Evolutionary conservation across 2,888 invertebrate species (phyloP).

Genomic region (Cantharis nigra): DNA sequence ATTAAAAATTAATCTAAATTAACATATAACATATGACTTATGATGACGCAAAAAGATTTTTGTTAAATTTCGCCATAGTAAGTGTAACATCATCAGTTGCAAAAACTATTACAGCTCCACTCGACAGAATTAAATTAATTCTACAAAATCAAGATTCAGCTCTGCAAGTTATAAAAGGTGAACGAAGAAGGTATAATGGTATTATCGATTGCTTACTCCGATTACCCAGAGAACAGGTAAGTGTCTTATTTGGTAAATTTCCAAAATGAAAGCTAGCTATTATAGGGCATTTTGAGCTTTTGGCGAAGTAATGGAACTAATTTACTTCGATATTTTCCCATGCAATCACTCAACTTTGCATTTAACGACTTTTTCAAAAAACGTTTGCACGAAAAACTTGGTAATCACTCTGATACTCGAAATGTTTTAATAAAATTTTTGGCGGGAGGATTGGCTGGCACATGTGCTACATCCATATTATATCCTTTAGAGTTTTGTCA

Average conservation of each 20-base stretch:
- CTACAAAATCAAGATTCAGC: conserved; percentile 35
- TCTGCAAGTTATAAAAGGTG: conserved; percentile 29
- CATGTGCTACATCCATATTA: conserved; percentile 14
- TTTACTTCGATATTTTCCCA: conserved; percentile 32
- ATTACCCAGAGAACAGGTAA: conserved; percentile 33
- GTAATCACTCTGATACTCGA: neutral
- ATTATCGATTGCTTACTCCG: conserved; percentile 27
- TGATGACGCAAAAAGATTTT: conserved; percentile 21
- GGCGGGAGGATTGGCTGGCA: conserved; percentile 33
- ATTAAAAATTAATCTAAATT: neutral
- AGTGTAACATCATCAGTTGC: conserved; percentile 30
- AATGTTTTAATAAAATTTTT: conserved; percentile 3
- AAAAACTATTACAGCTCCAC: conserved; percentile 32
- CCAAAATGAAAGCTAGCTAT: neutral
- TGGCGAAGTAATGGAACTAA: conserved; percentile 36
- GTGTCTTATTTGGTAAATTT: neutral
- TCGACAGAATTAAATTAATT: conserved; percentile 34
- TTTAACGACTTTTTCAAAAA: conserved; percentile 28
- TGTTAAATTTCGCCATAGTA: conserved; percentile 26
- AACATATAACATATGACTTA: neutral
- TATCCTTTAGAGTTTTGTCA: conserved; percentile 36
- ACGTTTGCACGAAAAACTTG: neutral
- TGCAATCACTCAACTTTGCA: conserved; percentile 35
- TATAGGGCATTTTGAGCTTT: conserved; percentile 32
- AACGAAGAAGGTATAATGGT: conserved; percentile 26